A percentile compares a stretch with the other conserved stretches of the same genome.
phyloP scores from a whole-genome alignment of 2,888 invertebrate genomes.

The Girardia tigrina region DNA sequence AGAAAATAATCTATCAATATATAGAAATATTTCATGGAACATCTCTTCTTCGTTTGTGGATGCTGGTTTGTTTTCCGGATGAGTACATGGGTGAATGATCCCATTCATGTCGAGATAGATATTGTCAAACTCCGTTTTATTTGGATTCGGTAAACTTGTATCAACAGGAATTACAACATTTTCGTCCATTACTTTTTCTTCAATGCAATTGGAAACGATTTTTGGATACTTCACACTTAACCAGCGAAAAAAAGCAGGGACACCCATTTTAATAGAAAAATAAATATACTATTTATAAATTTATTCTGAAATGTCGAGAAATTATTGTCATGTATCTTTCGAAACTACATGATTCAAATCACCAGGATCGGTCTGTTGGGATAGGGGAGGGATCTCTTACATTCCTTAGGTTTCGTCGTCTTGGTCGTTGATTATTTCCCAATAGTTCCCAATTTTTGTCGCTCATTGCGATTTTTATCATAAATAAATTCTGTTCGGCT shows the following conservation, averaged over 20 bases:
- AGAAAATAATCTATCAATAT: slow-evolving; percentile 80
- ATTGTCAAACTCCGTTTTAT: slow-evolving; percentile 75
- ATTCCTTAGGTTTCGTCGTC: too few species aligned
- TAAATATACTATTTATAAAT: too few species aligned
- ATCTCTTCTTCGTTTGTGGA: slow-evolving; percentile 98
- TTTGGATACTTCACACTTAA: slow-evolving; percentile 87
- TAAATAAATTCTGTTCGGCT: too few species aligned
- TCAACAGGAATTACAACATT: slow-evolving; percentile 61
- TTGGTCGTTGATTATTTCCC: too few species aligned
- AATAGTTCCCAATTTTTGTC: too few species aligned
- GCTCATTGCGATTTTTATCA: too few species aligned
- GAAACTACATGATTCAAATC: too few species aligned
- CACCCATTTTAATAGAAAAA: too few species aligned
- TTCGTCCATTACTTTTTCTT: slow-evolving; percentile 55
- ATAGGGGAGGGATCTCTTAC: too few species aligned
- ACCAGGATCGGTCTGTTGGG: too few species aligned
- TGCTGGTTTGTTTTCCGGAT: slow-evolving; percentile 87
- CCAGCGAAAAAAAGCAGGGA: slow-evolving; percentile 98
- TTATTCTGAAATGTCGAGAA: too few species aligned
- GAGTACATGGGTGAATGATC: slow-evolving; percentile 97
- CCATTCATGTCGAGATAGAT: slow-evolving; percentile 98
- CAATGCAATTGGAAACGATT: slow-evolving; percentile 81
- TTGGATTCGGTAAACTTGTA: slow-evolving; percentile 76
- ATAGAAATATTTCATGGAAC: slow-evolving; percentile 98
- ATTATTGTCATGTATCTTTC: too few species aligned